A percentile compares a stretch with the other conserved stretches of the same genome.
phyloP scores from a whole-genome alignment of 2,113 vertebrate genomes.

The Potamarius usumacintae region DNA sequence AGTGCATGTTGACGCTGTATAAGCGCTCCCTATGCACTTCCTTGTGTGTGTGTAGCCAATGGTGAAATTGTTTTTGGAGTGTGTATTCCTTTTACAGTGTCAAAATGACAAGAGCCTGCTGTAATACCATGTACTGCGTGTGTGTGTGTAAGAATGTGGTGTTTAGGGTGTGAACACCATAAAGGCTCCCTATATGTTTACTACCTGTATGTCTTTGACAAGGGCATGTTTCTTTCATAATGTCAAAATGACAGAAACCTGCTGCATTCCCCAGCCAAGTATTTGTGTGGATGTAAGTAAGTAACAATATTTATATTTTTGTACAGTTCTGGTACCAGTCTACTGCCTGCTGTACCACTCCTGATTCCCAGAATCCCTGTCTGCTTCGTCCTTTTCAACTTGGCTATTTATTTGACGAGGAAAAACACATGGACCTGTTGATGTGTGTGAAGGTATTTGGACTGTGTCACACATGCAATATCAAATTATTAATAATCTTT shows the following conservation, averaged over 20 bases:
- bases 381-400: background rate
- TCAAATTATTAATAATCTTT: background rate
- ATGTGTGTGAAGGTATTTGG: background rate
- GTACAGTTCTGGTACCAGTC: background rate
- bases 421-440: background rate
- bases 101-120: constrained; percentile 49
- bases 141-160: constrained; percentile 22
- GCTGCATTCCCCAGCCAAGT: background rate
- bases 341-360: background rate
- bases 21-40: constrained; percentile 20
- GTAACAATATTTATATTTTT: background rate
- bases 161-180: constrained; percentile 9
- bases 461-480: background rate
- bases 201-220: background rate
- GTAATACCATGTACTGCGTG: constrained; percentile 13
- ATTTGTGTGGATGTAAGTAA: background rate
- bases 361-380: background rate
- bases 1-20: constrained; percentile 18
- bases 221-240: background rate
- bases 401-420: too few relatives aligned
- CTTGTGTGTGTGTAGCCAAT: constrained; percentile 49
- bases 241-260: background rate
- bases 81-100: constrained; percentile 52
- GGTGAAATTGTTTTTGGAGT: constrained; percentile 31
- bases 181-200: constrained; percentile 7